phyloP scores from a whole-genome alignment of 2,888 invertebrate species.

The Linyphia triangularis region DNA sequence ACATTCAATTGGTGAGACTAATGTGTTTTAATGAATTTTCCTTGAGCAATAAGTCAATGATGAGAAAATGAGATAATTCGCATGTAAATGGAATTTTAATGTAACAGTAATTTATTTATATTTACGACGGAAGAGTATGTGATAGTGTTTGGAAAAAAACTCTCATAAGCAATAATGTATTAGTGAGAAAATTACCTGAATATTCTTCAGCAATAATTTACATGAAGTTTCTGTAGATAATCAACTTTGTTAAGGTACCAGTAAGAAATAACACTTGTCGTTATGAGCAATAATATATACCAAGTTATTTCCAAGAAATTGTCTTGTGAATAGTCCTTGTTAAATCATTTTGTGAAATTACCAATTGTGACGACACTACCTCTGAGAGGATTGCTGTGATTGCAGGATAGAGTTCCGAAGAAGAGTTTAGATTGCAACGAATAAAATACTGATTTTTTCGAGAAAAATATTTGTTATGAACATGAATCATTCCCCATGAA shows the following conservation, averaged over 20 bases:
- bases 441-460: neutral
- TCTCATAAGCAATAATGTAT: slow-evolving; percentile 41
- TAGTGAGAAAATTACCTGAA: slow-evolving; percentile 3
- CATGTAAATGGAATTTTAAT: no score
- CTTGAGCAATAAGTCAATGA: no score
- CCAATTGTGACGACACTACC: neutral
- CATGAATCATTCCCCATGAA: neutral
- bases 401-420: neutral
- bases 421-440: neutral
- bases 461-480: neutral
- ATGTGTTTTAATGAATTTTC: no score
- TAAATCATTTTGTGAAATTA: neutral
- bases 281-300: neutral
- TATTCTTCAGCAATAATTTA: slow-evolving; percentile 54
- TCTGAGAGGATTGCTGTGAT: neutral
- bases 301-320: neutral
- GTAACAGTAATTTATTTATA: no score
- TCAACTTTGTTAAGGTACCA: neutral
- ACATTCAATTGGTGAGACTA: no score
- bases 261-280: neutral
- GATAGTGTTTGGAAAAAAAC: neutral
- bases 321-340: neutral
- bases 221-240: neutral
- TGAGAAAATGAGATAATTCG: no score
- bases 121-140: no score